A percentile compares a stretch with the other conserved stretches of the same genome.
phyloP scores from a whole-genome alignment of 2,113 vertebrate species.

The Propithecus coquereli region DNA sequence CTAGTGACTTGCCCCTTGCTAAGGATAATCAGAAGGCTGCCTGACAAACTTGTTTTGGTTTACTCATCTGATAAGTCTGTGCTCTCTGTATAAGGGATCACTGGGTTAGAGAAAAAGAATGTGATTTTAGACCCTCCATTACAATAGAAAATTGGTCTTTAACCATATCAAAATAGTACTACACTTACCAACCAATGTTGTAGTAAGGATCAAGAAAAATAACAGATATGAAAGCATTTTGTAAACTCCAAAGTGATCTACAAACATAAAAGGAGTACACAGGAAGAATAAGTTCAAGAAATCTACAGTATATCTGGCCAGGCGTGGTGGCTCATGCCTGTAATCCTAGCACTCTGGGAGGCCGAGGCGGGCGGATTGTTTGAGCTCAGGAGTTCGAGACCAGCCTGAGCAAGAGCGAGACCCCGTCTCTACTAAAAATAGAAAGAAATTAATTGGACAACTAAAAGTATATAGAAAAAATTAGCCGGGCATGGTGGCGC shows the following conservation, averaged over 20 bases:
- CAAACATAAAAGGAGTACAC: not conserved
- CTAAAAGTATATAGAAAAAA: too few species aligned
- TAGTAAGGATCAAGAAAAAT: not conserved
- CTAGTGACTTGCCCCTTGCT: not conserved
- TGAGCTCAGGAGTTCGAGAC: too few species aligned
- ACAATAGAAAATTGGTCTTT: slow-evolving; percentile 35
- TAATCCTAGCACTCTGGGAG: too few species aligned
- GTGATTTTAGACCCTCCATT: not conserved
- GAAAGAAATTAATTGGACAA: too few species aligned
- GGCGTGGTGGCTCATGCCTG: too few species aligned
- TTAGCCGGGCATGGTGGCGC: too few species aligned
- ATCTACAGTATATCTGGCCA: not conserved
- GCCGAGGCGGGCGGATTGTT: too few species aligned
- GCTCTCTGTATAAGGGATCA: not conserved
- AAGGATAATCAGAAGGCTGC: not conserved
- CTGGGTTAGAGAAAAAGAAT: not conserved
- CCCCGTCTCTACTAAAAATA: too few species aligned
- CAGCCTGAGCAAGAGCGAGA: too few species aligned
- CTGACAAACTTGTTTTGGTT: not conserved
- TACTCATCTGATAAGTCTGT: not conserved
- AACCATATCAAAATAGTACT: not conserved
- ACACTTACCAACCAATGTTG: not conserved
- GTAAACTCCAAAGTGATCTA: not conserved
- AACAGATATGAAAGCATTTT: not conserved
- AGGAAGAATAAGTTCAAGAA: not conserved